A percentile compares a stretch with the other conserved stretches of the same genome.
These are phyloP conservation scores for Hirtodrosophila histrioides DNA, from an alignment of 2,888 invertebrate species.

Conservation along the genomic window DNA sequence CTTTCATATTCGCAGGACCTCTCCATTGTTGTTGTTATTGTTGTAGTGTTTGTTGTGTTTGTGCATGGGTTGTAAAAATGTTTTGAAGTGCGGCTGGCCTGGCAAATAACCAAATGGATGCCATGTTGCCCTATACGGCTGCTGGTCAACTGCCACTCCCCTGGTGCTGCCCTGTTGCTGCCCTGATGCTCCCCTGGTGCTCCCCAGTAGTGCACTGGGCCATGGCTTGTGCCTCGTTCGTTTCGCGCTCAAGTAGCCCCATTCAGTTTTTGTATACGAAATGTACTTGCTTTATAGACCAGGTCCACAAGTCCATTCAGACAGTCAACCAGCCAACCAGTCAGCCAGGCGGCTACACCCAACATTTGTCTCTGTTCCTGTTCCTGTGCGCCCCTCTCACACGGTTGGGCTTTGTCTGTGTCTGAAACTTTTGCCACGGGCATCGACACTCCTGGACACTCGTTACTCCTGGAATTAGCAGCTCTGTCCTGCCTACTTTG, in stretches of 20 bases:
- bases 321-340: conserved; percentile 16
- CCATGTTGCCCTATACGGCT: conserved; percentile 28
- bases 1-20: conserved; percentile 44
- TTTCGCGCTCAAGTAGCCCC: conserved; percentile 59
- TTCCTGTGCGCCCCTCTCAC: neutral
- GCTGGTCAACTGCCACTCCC: conserved; percentile 30
- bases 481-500: conserved; percentile 46
- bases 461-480: conserved; percentile 52
- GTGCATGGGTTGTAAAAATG: conserved; percentile 63
- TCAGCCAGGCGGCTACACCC: conserved; percentile 4
- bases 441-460: conserved; percentile 45
- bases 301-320: conserved; percentile 29
- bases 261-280: conserved; percentile 57
- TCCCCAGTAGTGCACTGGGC: neutral
- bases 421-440: conserved; percentile 28
- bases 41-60: conserved; percentile 41
- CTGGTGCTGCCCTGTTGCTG: too few species aligned
- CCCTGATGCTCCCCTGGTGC: too few species aligned
- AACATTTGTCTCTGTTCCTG: conserved; percentile 18
- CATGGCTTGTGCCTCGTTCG: conserved; percentile 9
- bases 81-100: conserved; percentile 62
- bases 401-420: neutral
- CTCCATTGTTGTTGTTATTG: conserved; percentile 18
- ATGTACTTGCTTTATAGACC: conserved; percentile 53
- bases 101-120: conserved; percentile 65